These are phyloP conservation scores for Atrichornis clamosus DNA, from an alignment of 2,113 vertebrate species.

Conservation along the genomic window DNA sequence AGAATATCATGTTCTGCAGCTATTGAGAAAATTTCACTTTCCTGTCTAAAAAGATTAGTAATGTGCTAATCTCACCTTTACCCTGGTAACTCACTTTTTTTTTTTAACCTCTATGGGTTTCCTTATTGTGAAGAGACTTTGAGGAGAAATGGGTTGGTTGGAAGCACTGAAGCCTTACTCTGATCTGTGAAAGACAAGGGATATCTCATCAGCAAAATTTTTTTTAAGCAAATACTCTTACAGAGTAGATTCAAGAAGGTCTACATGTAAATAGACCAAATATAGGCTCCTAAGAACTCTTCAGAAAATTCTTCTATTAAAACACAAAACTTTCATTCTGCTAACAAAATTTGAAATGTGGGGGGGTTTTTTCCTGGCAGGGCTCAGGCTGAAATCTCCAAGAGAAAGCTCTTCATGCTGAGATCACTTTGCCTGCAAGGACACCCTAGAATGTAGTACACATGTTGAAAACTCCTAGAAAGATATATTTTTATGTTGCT, in stretches of 20 bases:
- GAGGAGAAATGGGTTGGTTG: not conserved
- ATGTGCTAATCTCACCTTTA: conserved; percentile 14
- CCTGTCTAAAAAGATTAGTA: conserved; percentile 14
- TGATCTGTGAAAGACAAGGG: not conserved
- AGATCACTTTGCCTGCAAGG: not conserved
- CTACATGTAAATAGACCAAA: not conserved
- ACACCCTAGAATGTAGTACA: not conserved
- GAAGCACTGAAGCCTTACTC: not conserved
- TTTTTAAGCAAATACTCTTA: not conserved
- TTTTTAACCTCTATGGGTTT: not conserved
- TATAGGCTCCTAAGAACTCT: not conserved
- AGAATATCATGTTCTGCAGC: not conserved
- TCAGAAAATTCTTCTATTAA: not conserved
- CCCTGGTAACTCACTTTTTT: not conserved
- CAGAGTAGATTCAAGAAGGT: not conserved
- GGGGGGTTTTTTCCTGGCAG: not conserved
- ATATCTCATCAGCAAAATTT: not conserved
- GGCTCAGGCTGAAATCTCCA: not conserved
- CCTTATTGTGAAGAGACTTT: not conserved
- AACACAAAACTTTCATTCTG: not conserved
- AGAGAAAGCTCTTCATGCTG: not conserved
- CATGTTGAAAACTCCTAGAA: not conserved
- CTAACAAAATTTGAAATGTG: not conserved
- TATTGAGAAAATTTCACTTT: conserved; percentile 26
- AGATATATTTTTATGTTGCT: not conserved